Conservation (phyloP, 2,888 invertebrate species). For the Panorpa germanica region DNA sequence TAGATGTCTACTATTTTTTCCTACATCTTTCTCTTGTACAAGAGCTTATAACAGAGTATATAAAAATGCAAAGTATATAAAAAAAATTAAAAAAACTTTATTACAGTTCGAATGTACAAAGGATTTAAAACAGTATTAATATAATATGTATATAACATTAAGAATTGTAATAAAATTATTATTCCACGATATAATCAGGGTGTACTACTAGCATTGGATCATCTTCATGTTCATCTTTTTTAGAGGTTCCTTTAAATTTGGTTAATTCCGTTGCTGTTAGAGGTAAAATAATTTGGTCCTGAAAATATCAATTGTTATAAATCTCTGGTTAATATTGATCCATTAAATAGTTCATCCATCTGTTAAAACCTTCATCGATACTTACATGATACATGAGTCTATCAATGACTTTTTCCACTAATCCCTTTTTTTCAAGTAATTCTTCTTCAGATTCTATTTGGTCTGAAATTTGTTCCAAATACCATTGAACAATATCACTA, state of each 20-base stretch:
- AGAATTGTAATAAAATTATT: constrained; percentile 17
- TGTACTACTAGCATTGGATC: constrained; percentile 86
- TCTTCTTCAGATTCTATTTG: constrained; percentile 86
- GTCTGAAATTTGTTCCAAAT: constrained; percentile 68
- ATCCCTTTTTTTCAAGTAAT: constrained; percentile 64
- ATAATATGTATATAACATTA: too few relatives aligned
- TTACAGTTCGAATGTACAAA: too few relatives aligned
- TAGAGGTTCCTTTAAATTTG: constrained; percentile 27
- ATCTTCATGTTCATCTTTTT: constrained; percentile 39
- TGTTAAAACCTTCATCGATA: constrained; percentile 13
- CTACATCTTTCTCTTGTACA: too few relatives aligned
- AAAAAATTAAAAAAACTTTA: too few relatives aligned
- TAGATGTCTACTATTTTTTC: too few relatives aligned
- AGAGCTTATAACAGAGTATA: too few relatives aligned
- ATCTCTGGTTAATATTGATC: constrained; percentile 1
- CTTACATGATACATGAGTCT: constrained; percentile 69
- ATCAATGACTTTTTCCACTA: constrained; percentile 89
- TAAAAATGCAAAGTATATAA: too few relatives aligned
- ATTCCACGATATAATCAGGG: constrained; percentile 83
- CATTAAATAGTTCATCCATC: constrained; percentile 13
- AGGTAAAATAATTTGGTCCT: constrained; percentile 75
- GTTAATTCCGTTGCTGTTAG: constrained; percentile 37
- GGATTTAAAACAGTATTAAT: too few relatives aligned
- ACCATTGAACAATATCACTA: constrained; percentile 84
- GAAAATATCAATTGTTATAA: constrained; percentile 16